Base-by-base conservation (phyloP, 2,797 vertebrate species). In the Tenualosa ilisha region DNA sequence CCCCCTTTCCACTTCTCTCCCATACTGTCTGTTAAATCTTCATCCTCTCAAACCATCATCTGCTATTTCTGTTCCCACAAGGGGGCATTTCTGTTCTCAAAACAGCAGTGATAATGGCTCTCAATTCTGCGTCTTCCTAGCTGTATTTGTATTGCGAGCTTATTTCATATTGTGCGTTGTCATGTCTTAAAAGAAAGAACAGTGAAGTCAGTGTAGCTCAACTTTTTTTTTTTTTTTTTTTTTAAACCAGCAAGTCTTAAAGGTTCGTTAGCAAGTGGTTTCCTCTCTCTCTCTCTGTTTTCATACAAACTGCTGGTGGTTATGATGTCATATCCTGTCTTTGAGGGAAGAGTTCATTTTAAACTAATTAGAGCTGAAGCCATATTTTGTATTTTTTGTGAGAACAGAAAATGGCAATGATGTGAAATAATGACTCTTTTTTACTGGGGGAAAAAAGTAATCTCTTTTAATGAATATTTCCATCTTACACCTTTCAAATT, bases 331-430 rank as follows among this genome's bases (percentile, higher is more conserved):
- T 59, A 75, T 40, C n/a, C n/a, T 40, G 65, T 17, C 12, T 31
- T 15, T 15, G 37, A 37, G 12, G 65, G 12, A 40, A 72, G 65
- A 72, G 3, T 12, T 13, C 65, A 37, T 72, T 37, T 72, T 72
- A 37, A 37, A 13, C 12, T 5, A 37, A 40, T 72, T 72, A 40
- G 26, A 72, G 31, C 26, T 85, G 37, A 81, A 85, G 87, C 88
- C 37, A 86, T 63, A 24, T 24, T 63, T 61, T n/a, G 50, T 61
- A 61, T n/a, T 61, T 87, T 84, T 84, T 90, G 92, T 92, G 89
- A 90, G 92, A 85, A 81, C 84, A 89, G 65, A 87, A 89, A 72
- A 86, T 84, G 85, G 87, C 81, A 90, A 79, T 79, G 72, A 79
- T 79, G 72, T 79, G 79, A 65, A 63, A 9, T 63, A 63, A 63